Evolutionary conservation across 2,797 vertebrate species (phyloP), one percentile per base, ranked within the genome.

Genomic region (Argentina silus): DNA sequence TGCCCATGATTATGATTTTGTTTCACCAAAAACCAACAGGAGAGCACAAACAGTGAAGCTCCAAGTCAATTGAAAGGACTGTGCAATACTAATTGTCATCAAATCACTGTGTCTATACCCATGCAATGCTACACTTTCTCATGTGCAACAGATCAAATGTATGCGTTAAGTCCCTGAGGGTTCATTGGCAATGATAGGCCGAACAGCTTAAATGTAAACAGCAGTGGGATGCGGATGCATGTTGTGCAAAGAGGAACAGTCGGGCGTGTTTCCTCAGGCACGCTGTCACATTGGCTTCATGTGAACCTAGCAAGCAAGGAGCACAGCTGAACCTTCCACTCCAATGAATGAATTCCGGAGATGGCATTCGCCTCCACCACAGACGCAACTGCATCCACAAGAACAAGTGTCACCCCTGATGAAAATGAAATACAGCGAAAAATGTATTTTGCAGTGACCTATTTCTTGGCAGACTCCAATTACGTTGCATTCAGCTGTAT

Each of bases 201-300:
- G 27, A 36, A 36, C 27, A 36, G 27, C 27, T 36, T 36, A 4
- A 36, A 36, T 36, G 27, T 36, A 4, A 36, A 36, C 27, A 36
- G 1, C 27, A 36, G 27, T 36, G 27, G 27, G 27, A 36, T 36
- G 27, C 2, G 27, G 27, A 36, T 36, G 27, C 27, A 36, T 36
- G 27, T 36, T 36, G 27, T 36, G 27, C 27, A 36, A 36, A 36
- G 27, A 36, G 27, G 27, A 36, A 36, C 27, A 36, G 27, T 36
- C 27, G 27, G 27, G 27, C 4, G 27, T 36, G 27, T 36, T 36
- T 36, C 27, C 27, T 36, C 27, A 4, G 27, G 27, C 27, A 36
- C 27, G 4, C 81, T 84, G 83, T 83, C 77, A 65, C 75, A 62
- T 75, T 85, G 42, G 51, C 15, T 83, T 73, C 45, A 51, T 71